phyloP scores from a whole-genome alignment of 2,888 invertebrate species.

The Pristionchus mayeri region DNA sequence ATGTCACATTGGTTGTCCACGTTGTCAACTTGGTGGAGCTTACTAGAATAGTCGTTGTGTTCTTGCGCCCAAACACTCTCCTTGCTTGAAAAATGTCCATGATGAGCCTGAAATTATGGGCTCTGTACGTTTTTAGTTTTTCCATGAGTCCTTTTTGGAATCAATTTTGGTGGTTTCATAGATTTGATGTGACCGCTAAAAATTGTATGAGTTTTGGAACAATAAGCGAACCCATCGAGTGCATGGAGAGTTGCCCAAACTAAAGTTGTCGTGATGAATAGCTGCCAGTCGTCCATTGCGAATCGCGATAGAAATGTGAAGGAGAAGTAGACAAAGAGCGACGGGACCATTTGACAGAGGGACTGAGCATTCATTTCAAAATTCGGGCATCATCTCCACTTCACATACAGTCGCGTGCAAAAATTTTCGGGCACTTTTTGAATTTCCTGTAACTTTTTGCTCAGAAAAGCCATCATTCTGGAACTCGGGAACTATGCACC shows the following conservation, averaged over 20 bases:
- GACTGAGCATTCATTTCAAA: no score
- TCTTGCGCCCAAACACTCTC: background rate
- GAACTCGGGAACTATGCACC: no score
- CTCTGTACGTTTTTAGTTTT: no score
- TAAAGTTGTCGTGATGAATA: background rate
- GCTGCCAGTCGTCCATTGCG: background rate
- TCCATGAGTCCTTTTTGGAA: no score
- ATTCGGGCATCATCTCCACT: no score
- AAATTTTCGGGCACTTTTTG: background rate
- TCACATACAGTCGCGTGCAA: no score
- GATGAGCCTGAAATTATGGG: background rate
- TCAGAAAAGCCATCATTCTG: no score
- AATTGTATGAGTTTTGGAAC: background rate
- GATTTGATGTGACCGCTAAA: no score
- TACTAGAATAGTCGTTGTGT: background rate
- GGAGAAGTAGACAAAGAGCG: background rate
- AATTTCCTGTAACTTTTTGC: no score
- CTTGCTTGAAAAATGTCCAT: background rate
- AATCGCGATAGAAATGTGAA: background rate
- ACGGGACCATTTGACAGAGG: background rate
- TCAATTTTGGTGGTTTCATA: no score
- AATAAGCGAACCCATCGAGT: background rate
- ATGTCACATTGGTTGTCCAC: no score
- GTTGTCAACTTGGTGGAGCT: background rate
- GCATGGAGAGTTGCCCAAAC: background rate